Conservation (phyloP, 1,140 invertebrate genomes). For the Pseudomyrmex sp. region DNA sequence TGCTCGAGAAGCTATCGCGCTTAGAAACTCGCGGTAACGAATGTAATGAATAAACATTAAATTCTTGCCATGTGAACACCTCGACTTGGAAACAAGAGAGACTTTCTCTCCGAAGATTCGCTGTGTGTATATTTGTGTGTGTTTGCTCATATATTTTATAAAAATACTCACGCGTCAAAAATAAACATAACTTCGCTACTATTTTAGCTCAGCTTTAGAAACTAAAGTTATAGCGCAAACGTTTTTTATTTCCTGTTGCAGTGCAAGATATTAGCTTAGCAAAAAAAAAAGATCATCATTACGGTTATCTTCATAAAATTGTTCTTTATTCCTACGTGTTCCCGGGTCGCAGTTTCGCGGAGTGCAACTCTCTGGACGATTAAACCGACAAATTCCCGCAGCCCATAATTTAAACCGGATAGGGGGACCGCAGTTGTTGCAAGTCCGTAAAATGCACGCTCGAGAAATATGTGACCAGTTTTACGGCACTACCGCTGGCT, state of each 20-base stretch:
- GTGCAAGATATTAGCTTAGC: not conserved
- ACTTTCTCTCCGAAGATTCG: not conserved
- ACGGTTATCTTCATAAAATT: not conserved
- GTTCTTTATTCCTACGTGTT: not conserved
- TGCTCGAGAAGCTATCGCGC: not conserved
- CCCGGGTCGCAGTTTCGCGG: not conserved
- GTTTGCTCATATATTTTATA: too few relatives aligned
- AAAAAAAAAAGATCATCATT: not conserved
- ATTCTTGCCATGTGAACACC: not conserved
- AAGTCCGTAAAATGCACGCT: slow-evolving; percentile 46
- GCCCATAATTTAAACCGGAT: slow-evolving; percentile 17
- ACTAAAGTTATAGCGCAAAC: not conserved
- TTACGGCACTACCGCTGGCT: slow-evolving; percentile 38
- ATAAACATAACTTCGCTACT: too few relatives aligned
- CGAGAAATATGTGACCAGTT: slow-evolving; percentile 59
- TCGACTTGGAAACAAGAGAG: not conserved
- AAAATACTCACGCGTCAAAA: too few relatives aligned
- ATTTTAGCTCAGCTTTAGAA: too few relatives aligned
- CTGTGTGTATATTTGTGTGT: too few relatives aligned
- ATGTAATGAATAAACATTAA: not conserved
- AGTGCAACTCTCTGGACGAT: slow-evolving; percentile 16
- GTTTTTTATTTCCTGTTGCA: not conserved
- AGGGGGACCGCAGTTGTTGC: not conserved
- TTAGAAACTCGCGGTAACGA: not conserved
- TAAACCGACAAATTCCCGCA: slow-evolving; percentile 35